A percentile compares a stretch with the other conserved stretches of the same genome.
Evolutionary conservation across 64 coral and sea anemone species (phyloP).

Genomic region (Montipora sp.): DNA sequence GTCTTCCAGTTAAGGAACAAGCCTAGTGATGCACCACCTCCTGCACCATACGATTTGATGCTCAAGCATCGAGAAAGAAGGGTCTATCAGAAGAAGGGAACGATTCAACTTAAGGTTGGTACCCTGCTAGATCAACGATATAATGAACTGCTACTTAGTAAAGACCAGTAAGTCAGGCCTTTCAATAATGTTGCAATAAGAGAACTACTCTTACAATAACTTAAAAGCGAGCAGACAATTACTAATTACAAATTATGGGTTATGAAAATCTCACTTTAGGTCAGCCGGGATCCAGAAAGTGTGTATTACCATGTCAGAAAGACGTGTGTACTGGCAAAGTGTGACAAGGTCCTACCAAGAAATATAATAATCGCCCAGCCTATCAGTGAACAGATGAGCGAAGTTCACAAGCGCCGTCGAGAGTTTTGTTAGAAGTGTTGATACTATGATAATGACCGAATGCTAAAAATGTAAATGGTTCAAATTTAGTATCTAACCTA

Average conservation of each 20-base stretch:
- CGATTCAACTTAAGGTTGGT: too few species aligned
- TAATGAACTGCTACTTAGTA: too few species aligned
- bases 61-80: too few species aligned
- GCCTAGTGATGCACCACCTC: too few species aligned
- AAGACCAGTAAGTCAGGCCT: too few species aligned
- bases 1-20: too few species aligned
- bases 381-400: neutral
- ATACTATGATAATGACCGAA: neutral
- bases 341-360: neutral
- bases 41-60: too few species aligned
- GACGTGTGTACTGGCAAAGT: neutral
- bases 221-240: neutral
- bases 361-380: neutral
- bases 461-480: neutral
- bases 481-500: neutral
- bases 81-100: too few species aligned
- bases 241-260: neutral
- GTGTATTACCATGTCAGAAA: slow-evolving; percentile 13
- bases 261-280: neutral
- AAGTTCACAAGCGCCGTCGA: neutral
- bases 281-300: neutral
- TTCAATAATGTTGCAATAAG: neutral
- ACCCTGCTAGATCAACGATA: too few species aligned
- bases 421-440: too few species aligned
- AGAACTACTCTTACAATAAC: too few species aligned